phyloP scores from a whole-genome alignment of 1,140 invertebrate genomes.

The Trichonephila clavata region DNA sequence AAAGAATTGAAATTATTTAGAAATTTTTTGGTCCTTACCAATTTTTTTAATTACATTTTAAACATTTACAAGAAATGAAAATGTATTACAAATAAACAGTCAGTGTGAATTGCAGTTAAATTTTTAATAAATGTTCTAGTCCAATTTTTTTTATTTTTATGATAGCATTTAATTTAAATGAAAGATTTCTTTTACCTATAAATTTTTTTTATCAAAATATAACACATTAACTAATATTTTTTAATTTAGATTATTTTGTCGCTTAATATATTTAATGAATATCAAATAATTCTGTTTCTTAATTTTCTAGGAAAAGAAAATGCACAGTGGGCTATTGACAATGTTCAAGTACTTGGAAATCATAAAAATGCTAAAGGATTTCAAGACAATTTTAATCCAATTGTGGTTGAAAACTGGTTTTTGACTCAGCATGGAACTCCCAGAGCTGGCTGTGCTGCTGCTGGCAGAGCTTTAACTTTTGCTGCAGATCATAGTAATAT shows the following conservation, averaged over 20 bases:
- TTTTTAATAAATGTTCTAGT: no score
- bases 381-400: constrained; percentile 80
- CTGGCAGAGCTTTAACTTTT: constrained; percentile 70
- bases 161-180: no score
- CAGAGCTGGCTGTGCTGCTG: constrained; percentile 61
- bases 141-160: no score
- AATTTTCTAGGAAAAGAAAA: constrained; percentile 76
- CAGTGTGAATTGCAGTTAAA: no score
- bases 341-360: constrained; percentile 81
- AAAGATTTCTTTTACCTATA: not conserved
- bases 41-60: no score
- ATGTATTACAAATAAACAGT: no score
- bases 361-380: constrained; percentile 80
- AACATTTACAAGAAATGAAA: no score
- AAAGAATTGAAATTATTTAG: no score
- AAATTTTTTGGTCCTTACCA: no score
- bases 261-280: not conserved
- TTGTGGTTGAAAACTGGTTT: constrained; percentile 80
- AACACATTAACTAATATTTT: not conserved
- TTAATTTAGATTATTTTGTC: not conserved
- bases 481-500: constrained; percentile 70
- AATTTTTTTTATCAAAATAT: not conserved
- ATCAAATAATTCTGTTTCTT: not conserved
- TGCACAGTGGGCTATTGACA: constrained; percentile 81
- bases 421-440: constrained; percentile 78